A percentile compares a stretch with the other conserved stretches of the same genome.
Conservation (phyloP, 2,888 invertebrate species). For the Ornithoptera priamus region DNA sequence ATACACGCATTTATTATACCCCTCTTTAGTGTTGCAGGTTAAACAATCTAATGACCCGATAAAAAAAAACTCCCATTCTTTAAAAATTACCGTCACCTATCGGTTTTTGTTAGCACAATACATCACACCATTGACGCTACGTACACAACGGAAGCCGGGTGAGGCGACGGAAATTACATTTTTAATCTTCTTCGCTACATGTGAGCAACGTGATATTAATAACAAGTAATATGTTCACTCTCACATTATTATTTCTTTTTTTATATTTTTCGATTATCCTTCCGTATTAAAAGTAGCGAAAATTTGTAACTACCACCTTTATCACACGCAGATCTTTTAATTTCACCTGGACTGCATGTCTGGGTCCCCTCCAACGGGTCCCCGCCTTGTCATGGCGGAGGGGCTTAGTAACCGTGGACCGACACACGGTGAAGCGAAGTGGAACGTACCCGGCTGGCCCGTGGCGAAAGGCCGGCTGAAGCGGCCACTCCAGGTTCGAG, state of each 20-base stretch:
- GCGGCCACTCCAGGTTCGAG: too few relatives aligned
- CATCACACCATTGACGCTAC: constrained; percentile 39
- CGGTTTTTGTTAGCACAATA: constrained; percentile 32
- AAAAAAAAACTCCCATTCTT: background rate
- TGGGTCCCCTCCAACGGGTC: too few relatives aligned
- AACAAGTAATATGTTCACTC: constrained; percentile 17
- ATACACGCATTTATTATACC: background rate
- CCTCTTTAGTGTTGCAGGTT: background rate
- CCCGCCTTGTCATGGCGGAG: too few relatives aligned
- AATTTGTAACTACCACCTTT: background rate
- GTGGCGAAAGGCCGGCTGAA: too few relatives aligned
- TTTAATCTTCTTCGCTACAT: constrained; percentile 45
- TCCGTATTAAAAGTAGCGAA: background rate
- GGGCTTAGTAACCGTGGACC: too few relatives aligned
- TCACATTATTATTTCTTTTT: background rate
- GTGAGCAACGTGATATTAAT: constrained; percentile 21
- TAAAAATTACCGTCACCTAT: constrained; percentile 5
- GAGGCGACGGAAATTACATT: constrained; percentile 56
- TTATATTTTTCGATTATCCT: background rate
- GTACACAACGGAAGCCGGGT: constrained; percentile 44
- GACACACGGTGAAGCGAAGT: too few relatives aligned
- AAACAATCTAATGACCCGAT: background rate
- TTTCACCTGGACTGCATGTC: too few relatives aligned
- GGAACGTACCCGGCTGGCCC: too few relatives aligned
- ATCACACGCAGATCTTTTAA: too few relatives aligned